Conservation (phyloP, 2,113 vertebrate species). For the Esox niger region DNA sequence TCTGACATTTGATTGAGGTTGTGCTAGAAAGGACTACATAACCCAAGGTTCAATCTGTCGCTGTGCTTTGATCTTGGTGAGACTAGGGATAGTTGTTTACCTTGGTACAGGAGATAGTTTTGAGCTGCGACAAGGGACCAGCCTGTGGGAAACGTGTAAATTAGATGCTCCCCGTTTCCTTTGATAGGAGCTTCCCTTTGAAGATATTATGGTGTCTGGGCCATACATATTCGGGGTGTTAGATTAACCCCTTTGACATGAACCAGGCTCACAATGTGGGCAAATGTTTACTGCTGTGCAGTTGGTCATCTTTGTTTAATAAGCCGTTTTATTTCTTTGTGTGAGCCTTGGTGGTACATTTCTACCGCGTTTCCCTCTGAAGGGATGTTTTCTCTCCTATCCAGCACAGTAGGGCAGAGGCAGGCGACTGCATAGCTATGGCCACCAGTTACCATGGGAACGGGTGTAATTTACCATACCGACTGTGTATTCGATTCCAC, state of each 20-base stretch:
- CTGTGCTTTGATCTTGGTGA: neutral
- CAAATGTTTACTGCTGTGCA: neutral
- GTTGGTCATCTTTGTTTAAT: neutral
- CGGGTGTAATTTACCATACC: neutral
- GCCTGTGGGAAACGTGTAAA: neutral
- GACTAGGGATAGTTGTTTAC: neutral
- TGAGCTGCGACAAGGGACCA: neutral
- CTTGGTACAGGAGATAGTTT: neutral
- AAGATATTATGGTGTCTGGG: neutral
- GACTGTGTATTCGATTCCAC: neutral
- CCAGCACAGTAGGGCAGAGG: neutral
- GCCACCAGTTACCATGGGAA: constrained; percentile 8
- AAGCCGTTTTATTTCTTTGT: neutral
- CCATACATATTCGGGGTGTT: neutral
- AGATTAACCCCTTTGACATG: neutral
- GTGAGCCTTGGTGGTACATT: neutral
- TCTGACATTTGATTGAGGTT: no score
- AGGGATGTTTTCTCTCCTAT: neutral
- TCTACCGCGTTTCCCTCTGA: neutral
- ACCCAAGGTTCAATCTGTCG: neutral
- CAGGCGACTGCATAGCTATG: neutral
- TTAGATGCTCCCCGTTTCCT: neutral
- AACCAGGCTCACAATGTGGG: neutral
- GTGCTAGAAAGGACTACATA: no score
- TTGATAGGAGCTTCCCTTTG: neutral